These are phyloP conservation scores for Chromobotia macracanthus DNA, from an alignment of 2,797 vertebrate genomes.

Conservation along the genomic window DNA sequence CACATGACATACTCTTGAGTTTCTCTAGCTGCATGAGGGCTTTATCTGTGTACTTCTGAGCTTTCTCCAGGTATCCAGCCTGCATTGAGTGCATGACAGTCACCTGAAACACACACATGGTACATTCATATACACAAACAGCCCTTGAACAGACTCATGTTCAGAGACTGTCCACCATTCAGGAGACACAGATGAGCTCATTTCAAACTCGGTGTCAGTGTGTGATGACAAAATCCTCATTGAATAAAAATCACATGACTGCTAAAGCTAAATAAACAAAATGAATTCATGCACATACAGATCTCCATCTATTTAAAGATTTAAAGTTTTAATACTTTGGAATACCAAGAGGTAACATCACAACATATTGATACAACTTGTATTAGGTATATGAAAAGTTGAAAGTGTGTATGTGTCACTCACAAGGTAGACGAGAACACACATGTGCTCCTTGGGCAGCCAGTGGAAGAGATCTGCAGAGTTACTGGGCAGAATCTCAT, in stretches of 20 bases:
- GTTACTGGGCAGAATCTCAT: constrained; percentile 97
- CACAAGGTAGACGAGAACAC: constrained; percentile 57
- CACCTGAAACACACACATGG: constrained; percentile 77
- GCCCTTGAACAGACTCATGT: too few relatives aligned
- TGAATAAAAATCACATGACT: too few relatives aligned
- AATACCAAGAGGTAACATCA: too few relatives aligned
- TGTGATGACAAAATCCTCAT: too few relatives aligned
- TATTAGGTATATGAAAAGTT: too few relatives aligned
- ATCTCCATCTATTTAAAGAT: neutral
- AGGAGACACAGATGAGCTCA: too few relatives aligned
- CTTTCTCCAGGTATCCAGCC: constrained; percentile 97
- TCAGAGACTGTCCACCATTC: too few relatives aligned
- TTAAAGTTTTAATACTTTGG: too few relatives aligned
- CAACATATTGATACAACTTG: too few relatives aligned
- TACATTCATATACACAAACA: neutral
- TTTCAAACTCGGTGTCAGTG: constrained; percentile 6
- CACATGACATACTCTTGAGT: constrained; percentile 88
- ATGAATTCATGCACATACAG: too few relatives aligned
- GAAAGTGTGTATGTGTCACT: neutral
- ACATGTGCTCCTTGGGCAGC: constrained; percentile 98
- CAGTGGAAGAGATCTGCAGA: constrained; percentile 98
- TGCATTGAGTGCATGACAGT: constrained; percentile 99
- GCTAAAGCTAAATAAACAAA: too few relatives aligned
- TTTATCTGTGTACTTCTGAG: constrained; percentile 99
- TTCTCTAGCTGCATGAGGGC: constrained; percentile 99